Conservation (phyloP, 2,113 vertebrate genomes). For the Pygathrix nemaeus region DNA sequence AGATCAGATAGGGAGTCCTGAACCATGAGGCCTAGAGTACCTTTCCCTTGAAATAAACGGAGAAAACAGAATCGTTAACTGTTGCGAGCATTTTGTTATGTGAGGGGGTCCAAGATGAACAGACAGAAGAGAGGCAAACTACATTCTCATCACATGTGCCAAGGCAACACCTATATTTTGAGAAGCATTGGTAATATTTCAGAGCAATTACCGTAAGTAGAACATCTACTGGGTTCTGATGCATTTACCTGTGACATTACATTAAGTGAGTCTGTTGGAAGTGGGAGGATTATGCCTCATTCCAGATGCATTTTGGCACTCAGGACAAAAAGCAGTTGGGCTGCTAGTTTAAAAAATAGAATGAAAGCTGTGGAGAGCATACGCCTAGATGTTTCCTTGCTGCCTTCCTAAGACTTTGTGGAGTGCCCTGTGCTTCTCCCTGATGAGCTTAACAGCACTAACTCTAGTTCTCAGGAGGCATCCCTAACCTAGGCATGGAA, state of each 20-base stretch:
- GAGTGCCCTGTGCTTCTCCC: background rate
- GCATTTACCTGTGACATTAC: background rate
- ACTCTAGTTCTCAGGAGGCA: too few species aligned
- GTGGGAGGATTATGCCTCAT: background rate
- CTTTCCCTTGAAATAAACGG: background rate
- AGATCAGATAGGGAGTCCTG: background rate
- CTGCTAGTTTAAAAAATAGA: background rate
- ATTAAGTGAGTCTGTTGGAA: background rate
- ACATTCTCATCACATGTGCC: background rate
- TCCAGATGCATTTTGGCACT: background rate
- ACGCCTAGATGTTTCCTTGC: too few species aligned
- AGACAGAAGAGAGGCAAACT: background rate
- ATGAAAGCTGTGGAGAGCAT: background rate
- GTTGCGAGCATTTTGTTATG: background rate
- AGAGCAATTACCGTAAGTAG: background rate
- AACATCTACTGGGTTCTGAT: background rate
- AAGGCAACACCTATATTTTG: conserved; percentile 34
- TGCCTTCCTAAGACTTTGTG: background rate
- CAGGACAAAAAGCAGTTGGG: background rate
- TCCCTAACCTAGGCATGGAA: fast-evolving
- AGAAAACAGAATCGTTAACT: background rate
- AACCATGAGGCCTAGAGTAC: background rate
- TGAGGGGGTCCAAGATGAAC: background rate
- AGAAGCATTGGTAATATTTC: background rate
- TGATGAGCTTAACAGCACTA: fast-evolving